Evolutionary conservation across 2,888 invertebrate genomes (phyloP), one percentile per base, ranked within the genome.

Genomic region (Trisateles emortualis): DNA sequence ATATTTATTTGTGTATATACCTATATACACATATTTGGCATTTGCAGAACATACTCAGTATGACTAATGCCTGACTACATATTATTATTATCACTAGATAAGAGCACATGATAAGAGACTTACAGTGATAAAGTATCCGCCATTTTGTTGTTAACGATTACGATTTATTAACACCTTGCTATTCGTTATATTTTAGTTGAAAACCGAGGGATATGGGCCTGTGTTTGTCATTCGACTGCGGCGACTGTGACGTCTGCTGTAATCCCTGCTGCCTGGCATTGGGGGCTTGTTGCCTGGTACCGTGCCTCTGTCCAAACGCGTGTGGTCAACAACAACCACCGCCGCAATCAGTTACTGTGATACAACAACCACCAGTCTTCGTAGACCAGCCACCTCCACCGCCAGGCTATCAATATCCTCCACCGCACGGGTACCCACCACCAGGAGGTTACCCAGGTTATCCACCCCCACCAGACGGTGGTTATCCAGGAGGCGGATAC

Each of bases 201-300:
- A 75, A 64, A 66, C 59, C 53, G 45, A 71, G 66, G 68, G 67
- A 70, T 1, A 92, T 92, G 92, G 92, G 92, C 59, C 64, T 92
- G 68, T 92, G 92, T 65, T 66, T 92, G 19, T 92, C 92, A 22
- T 69, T 91, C 36, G 92, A 92, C 59, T 87, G 86, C 63, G 92
- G 88, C 14, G 92, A 92, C 33, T 88, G 88, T 69, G 89, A 88
- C 47, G 55, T 83, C 47, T 90, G 90, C 75, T 83, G 82, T 75
- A 90, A 90, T 54, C 91, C 92, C 6, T 92, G 92, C 74, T 92
- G 90, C 54, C 49, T 92, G 80, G 87, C 89, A 22, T 63, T 92
- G 69, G 80, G 90, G 35, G 91, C 92, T 0, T 91, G 91, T 68
- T 92, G 92, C 63, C 74, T 91, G 61, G 74, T 91, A 11, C 91